Conservation (phyloP, 2,113 vertebrate genomes). For the Coptodon rendalli region DNA sequence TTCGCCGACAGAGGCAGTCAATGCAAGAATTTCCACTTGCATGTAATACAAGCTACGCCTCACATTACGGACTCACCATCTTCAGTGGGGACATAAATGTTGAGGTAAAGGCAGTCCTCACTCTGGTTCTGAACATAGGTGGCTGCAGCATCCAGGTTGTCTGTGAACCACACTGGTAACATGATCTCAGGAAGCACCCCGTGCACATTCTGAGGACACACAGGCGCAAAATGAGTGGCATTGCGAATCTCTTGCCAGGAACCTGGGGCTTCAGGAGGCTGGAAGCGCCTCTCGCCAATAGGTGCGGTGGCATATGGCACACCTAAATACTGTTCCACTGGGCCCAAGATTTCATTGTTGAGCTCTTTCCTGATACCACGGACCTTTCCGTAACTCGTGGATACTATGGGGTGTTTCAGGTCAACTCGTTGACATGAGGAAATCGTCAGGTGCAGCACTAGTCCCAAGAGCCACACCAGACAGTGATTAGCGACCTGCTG, state of each 20-base stretch:
- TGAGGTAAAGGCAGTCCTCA: constrained; percentile 92
- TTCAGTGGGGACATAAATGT: constrained; percentile 89
- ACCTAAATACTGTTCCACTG: constrained; percentile 85
- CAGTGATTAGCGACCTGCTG: constrained; percentile 59
- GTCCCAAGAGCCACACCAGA: constrained; percentile 73
- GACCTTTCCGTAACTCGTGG: constrained; percentile 84
- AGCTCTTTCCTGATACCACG: constrained; percentile 83
- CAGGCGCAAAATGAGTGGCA: constrained; percentile 84
- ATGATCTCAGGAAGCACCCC: constrained; percentile 89
- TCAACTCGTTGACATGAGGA: constrained; percentile 77
- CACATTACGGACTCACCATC: constrained; percentile 79
- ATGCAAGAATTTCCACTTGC: not conserved
- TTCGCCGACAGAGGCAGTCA: not conserved
- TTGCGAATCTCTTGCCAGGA: constrained; percentile 89
- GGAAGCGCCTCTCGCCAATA: constrained; percentile 83
- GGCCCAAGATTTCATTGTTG: constrained; percentile 88
- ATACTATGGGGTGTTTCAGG: constrained; percentile 79
- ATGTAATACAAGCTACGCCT: not conserved
- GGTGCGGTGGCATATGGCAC: constrained; percentile 88
- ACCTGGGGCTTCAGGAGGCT: constrained; percentile 86
- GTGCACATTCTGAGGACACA: constrained; percentile 89
- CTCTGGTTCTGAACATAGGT: constrained; percentile 89
- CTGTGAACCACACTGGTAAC: constrained; percentile 91
- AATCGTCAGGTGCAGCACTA: constrained; percentile 72
- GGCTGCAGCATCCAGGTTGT: constrained; percentile 86